phyloP scores from a whole-genome alignment of 1,140 invertebrate genomes.

The Drosophila virilis region DNA sequence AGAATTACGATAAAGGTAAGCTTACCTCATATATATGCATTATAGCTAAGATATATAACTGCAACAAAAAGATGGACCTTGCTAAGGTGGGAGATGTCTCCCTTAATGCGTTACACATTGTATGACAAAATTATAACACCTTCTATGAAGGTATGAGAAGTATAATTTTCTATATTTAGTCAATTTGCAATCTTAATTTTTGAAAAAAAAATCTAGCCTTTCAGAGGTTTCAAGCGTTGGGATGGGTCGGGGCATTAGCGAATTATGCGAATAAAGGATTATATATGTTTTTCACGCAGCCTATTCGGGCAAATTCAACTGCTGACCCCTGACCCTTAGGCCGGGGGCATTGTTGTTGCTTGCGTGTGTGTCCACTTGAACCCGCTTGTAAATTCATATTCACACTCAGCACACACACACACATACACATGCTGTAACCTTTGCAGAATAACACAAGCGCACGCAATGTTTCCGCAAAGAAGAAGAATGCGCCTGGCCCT shows the following conservation, averaged over 20 bases:
- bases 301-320: slow-evolving; percentile 45
- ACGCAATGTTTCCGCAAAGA: slow-evolving; percentile 72
- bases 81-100: no score
- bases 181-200: no score
- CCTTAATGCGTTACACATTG: no score
- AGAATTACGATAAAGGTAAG: no score
- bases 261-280: slow-evolving; percentile 51
- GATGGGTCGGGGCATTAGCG: slow-evolving; percentile 18
- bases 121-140: no score
- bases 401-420: slow-evolving; percentile 65
- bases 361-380: slow-evolving; percentile 62
- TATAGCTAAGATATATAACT: no score
- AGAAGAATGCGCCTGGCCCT: slow-evolving; percentile 2
- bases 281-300: slow-evolving; percentile 64
- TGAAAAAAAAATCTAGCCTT: no score
- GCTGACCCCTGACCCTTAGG: slow-evolving; percentile 46
- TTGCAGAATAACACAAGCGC: slow-evolving; percentile 70
- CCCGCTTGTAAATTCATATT: slow-evolving; percentile 55
- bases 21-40: no score
- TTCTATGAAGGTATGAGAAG: no score
- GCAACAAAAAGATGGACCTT: no score
- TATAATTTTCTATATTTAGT: no score
- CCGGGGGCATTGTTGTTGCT: slow-evolving; percentile 31
- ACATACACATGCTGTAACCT: slow-evolving; percentile 37
- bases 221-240: no score